Evolutionary conservation across 2,113 vertebrate species (phyloP).

Genomic region (Indri indri): DNA sequence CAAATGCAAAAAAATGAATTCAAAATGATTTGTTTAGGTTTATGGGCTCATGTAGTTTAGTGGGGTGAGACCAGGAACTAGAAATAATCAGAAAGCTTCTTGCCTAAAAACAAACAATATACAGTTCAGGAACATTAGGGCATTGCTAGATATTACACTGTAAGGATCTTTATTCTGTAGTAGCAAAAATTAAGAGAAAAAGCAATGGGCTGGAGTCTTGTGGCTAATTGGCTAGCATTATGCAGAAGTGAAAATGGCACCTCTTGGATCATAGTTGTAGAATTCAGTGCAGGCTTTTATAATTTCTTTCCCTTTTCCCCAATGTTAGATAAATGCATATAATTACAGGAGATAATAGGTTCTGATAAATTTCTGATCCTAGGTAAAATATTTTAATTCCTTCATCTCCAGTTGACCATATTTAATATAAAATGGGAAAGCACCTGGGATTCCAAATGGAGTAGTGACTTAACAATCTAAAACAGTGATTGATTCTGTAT

Average conservation of each 20-base stretch:
- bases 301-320: neutral
- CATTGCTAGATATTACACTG: neutral
- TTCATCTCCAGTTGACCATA: neutral
- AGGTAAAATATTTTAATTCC: slow-evolving; percentile 24
- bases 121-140: neutral
- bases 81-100: slow-evolving; percentile 33
- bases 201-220: neutral
- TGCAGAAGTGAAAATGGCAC: neutral
- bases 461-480: neutral
- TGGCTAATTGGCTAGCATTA: neutral
- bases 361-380: slow-evolving; percentile 27
- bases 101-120: slow-evolving; percentile 38
- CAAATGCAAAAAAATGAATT: slow-evolving; percentile 60
- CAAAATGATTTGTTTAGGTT: slow-evolving; percentile 73
- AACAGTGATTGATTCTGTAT: neutral
- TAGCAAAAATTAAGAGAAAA: slow-evolving; percentile 47
- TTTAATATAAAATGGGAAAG: neutral
- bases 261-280: neutral
- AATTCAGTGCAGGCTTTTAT: neutral
- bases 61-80: slow-evolving; percentile 1
- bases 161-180: slow-evolving; percentile 28
- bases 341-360: slow-evolving; percentile 16
- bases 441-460: neutral
- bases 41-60: slow-evolving; percentile 60
- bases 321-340: neutral